These are phyloP conservation scores for Atta colombica DNA, from an alignment of 1,140 invertebrate genomes.

Conservation along the genomic window DNA sequence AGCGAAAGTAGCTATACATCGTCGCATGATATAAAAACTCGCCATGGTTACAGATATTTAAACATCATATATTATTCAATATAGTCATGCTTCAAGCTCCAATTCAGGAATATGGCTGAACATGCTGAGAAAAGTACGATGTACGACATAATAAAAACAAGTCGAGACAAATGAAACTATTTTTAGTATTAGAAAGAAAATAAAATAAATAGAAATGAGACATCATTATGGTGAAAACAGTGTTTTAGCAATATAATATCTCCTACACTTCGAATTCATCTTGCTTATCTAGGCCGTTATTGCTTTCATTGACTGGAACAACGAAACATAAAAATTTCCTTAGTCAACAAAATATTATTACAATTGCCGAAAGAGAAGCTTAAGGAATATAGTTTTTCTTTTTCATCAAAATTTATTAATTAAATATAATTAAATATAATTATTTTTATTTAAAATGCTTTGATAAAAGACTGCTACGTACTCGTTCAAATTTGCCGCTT, in stretches of 20 bases:
- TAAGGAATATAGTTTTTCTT: neutral
- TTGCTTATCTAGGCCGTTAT: slow-evolving; percentile 58
- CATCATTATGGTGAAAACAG: neutral
- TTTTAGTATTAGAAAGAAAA: neutral
- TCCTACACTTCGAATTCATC: slow-evolving; percentile 26
- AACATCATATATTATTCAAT: slow-evolving; percentile 51
- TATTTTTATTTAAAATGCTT: neutral
- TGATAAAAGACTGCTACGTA: too few species aligned
- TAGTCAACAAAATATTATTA: neutral
- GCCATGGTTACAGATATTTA: neutral
- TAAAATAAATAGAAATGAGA: neutral
- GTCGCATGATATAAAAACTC: slow-evolving; percentile 9
- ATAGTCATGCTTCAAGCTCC: neutral
- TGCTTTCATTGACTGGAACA: slow-evolving; percentile 52
- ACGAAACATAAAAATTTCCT: too few species aligned
- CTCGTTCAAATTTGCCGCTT: too few species aligned
- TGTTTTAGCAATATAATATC: neutral
- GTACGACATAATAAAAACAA: neutral
- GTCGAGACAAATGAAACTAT: too few species aligned
- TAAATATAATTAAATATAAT: neutral
- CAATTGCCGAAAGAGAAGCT: neutral
- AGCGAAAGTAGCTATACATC: neutral
- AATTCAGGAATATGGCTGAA: neutral
- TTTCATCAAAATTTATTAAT: slow-evolving; percentile 2
- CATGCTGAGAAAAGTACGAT: neutral